Percentiles rank a stretch among this genome's conserved stretches.
Conservation (phyloP, 2,888 invertebrate species). For the Mythimna loreyi region DNA sequence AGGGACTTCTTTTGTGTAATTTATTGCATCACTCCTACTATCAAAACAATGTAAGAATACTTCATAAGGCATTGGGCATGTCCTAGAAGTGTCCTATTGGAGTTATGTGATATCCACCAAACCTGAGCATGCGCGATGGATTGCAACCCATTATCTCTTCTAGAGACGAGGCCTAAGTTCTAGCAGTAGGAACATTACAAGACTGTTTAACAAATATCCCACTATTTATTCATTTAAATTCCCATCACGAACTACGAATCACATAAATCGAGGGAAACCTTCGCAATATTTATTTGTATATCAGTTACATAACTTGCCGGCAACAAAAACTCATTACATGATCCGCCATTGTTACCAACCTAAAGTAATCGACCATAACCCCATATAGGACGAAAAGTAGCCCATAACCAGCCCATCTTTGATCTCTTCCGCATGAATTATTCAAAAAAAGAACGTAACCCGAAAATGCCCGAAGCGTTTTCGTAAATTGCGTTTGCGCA, state of each 20-base stretch:
- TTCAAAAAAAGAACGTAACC: conserved; percentile 58
- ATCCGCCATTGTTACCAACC: conserved; percentile 55
- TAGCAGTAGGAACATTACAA: no score
- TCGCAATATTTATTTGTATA: conserved; percentile 45
- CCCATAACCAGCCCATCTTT: conserved; percentile 62
- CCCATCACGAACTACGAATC: conserved; percentile 18
- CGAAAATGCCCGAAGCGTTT: conserved; percentile 65
- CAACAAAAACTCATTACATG: conserved; percentile 58
- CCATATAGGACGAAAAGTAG: conserved; percentile 51
- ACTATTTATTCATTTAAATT: conserved; percentile 24
- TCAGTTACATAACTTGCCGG: conserved; percentile 45
- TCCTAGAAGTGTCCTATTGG: no score
- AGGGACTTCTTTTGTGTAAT: no score
- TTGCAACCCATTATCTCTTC: no score
- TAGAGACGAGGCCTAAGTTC: no score
- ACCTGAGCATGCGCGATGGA: no score
- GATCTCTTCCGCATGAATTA: conserved; percentile 65
- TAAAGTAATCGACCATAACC: conserved; percentile 55
- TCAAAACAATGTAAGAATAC: no score
- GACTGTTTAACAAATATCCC: not conserved
- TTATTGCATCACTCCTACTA: no score
- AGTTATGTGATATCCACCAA: no score
- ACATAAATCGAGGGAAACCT: conserved; percentile 34
- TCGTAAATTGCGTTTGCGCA: conserved; percentile 70
- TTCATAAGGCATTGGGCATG: no score